These are phyloP conservation scores for Nothura maculosa DNA, from an alignment of 2,797 vertebrate genomes.

Conservation along the genomic window DNA sequence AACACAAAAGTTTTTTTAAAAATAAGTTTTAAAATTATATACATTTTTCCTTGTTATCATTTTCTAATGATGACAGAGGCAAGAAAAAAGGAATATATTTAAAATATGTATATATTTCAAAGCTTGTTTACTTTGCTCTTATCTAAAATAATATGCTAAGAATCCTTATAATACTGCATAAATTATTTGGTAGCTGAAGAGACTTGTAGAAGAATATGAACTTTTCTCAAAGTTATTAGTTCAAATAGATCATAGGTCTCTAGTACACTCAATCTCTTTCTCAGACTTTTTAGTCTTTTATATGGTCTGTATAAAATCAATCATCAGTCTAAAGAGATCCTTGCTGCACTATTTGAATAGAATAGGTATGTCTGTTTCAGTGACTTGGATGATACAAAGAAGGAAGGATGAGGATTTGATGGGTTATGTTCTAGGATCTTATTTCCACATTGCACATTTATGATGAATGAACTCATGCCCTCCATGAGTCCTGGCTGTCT, in stretches of 20 bases:
- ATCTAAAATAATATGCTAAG: conserved; percentile 18
- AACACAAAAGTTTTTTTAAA: not conserved
- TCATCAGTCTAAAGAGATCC: not conserved
- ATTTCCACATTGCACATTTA: not conserved
- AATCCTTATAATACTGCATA: not conserved
- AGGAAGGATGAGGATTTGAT: fast-evolving
- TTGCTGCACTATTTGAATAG: not conserved
- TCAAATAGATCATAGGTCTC: not conserved
- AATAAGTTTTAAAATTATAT: not conserved
- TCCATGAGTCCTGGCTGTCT: fast-evolving
- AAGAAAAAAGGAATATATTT: not conserved
- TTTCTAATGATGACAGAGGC: not conserved
- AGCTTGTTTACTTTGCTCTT: not conserved
- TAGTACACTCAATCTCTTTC: not conserved
- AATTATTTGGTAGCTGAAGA: not conserved
- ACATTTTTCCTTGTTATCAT: not conserved
- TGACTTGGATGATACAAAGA: not conserved
- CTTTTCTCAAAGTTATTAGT: not conserved
- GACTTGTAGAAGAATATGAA: not conserved
- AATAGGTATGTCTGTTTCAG: not conserved
- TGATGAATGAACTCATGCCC: not conserved
- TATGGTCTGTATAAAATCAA: not conserved
- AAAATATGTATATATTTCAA: not conserved
- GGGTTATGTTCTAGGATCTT: not conserved
- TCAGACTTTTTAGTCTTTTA: not conserved